These are phyloP conservation scores for Eulemur coronatus DNA, from an alignment of 2,797 vertebrate genomes.

Conservation along the genomic window DNA sequence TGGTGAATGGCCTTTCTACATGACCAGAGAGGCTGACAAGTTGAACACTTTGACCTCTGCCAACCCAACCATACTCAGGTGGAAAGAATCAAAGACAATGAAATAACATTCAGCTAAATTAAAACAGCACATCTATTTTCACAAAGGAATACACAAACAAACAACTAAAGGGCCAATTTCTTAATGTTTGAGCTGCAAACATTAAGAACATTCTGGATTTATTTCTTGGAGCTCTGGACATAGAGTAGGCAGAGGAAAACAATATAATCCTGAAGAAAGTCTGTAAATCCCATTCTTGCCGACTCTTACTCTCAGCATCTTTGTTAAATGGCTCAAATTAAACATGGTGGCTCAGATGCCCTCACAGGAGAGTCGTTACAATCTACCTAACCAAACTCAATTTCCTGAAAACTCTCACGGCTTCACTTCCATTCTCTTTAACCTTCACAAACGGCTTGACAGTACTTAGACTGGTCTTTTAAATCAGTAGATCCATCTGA, in stretches of 20 bases:
- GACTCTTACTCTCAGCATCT: constrained; percentile 45
- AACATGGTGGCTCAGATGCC: constrained; percentile 56
- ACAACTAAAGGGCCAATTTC: background rate
- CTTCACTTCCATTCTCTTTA: constrained; percentile 32
- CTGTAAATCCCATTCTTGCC: background rate
- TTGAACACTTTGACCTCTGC: background rate
- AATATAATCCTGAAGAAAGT: constrained; percentile 36
- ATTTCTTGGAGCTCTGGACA: constrained; percentile 55
- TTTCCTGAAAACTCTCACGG: constrained; percentile 69
- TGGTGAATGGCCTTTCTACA: background rate
- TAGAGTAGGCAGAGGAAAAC: constrained; percentile 72
- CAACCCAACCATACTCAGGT: background rate
- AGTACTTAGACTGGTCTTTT: background rate
- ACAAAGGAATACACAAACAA: constrained; percentile 47
- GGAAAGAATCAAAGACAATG: background rate
- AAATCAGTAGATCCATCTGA: background rate
- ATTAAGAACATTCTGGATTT: background rate
- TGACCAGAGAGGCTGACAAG: background rate
- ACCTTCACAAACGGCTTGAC: background rate
- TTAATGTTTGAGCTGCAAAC: background rate
- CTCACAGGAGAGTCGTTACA: constrained; percentile 59
- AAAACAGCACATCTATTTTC: background rate
- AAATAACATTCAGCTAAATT: background rate
- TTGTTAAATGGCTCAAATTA: constrained; percentile 74
- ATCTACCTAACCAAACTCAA: constrained; percentile 73